These are phyloP conservation scores for Ephydatia muelleri DNA, from an alignment of 37 sponge, comb jelly and placozoan genomes.

Conservation along the genomic window DNA sequence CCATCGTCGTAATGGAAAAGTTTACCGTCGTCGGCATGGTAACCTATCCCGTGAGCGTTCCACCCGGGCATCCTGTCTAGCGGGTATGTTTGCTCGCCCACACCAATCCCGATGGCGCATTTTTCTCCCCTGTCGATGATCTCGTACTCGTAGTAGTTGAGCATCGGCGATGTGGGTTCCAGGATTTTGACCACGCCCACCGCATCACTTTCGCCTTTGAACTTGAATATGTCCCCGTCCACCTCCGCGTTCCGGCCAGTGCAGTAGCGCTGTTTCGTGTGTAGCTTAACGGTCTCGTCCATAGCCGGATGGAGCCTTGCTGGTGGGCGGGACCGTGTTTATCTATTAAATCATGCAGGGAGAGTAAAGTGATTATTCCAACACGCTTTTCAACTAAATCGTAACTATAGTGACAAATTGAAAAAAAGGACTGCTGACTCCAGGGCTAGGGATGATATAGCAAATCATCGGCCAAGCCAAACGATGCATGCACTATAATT, in stretches of 20 bases:
- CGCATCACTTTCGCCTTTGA: conserved; percentile 31
- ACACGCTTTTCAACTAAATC: too few species aligned
- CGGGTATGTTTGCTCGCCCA: conserved; percentile 52
- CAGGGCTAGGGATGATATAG: too few species aligned
- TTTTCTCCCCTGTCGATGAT: conserved; percentile 55
- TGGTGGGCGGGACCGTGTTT: too few species aligned
- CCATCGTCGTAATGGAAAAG: conserved; percentile 64
- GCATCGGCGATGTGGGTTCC: conserved; percentile 65
- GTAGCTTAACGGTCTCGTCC: conserved; percentile 40
- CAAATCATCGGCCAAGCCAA: too few species aligned
- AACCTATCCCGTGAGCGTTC: conserved; percentile 67
- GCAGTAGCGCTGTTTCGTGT: conserved; percentile 37
- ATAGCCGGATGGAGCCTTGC: too few species aligned
- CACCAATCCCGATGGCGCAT: conserved; percentile 66
- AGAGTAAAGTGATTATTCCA: too few species aligned
- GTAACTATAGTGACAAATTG: too few species aligned
- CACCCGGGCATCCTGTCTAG: conserved; percentile 73
- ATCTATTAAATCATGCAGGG: too few species aligned
- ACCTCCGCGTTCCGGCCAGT: conserved; percentile 54
- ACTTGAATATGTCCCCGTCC: conserved; percentile 57
- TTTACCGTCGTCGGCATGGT: conserved; percentile 77
- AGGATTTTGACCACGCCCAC: conserved; percentile 75
- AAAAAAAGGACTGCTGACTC: too few species aligned
- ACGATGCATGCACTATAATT: too few species aligned
- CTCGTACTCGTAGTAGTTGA: conserved; percentile 78